phyloP scores from a whole-genome alignment of 2,113 vertebrate species.

The Octodon degus region DNA sequence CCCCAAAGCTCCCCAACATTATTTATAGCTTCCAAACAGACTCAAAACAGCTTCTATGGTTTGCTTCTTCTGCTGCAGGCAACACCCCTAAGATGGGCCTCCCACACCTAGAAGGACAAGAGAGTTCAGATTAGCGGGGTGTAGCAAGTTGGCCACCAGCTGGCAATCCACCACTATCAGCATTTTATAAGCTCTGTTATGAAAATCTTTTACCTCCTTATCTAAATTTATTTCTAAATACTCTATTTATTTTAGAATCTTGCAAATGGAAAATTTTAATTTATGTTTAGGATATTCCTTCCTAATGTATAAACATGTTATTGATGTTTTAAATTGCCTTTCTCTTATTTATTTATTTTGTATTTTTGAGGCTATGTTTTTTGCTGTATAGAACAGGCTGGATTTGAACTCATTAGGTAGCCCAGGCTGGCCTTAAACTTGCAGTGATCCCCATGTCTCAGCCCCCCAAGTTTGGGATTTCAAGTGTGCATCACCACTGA shows the following conservation, averaged over 20 bases:
- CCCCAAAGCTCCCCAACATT: too few species aligned
- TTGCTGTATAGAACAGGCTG: not conserved
- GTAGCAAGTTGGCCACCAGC: too few species aligned
- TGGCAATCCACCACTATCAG: too few species aligned
- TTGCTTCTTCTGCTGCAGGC: too few species aligned
- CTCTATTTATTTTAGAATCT: not conserved
- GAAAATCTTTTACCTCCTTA: rapidly evolving
- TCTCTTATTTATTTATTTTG: not conserved
- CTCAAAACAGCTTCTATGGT: too few species aligned
- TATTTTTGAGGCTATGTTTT: not conserved
- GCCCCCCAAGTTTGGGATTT: not conserved
- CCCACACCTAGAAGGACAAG: too few species aligned
- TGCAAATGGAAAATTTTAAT: not conserved
- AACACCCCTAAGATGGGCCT: too few species aligned
- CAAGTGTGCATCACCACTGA: not conserved
- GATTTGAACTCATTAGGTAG: not conserved
- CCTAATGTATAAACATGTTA: not conserved
- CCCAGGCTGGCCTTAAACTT: not conserved
- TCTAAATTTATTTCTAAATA: not conserved
- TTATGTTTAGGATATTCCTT: not conserved
- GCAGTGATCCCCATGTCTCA: not conserved
- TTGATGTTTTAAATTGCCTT: not conserved
- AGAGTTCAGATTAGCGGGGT: too few species aligned
- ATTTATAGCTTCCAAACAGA: too few species aligned
- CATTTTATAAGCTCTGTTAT: not conserved